Conservation (phyloP, 2,888 invertebrate species). For the Anthophora plumipes region DNA sequence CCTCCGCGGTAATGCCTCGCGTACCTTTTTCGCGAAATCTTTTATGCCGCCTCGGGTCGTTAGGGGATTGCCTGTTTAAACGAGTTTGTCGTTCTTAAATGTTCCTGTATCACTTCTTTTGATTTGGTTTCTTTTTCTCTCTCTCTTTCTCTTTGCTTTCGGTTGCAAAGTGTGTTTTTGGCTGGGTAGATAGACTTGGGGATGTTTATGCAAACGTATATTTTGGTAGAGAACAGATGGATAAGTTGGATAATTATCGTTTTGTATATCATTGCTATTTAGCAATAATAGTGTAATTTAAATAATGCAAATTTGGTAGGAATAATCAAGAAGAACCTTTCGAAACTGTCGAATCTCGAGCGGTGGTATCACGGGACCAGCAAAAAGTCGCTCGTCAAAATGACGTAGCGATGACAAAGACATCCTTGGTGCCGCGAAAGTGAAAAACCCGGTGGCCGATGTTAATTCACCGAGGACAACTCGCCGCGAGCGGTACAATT, state of each 20-base stretch:
- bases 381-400: no score
- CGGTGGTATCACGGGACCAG: no score
- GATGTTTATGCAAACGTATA: no score
- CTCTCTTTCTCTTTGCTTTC: not conserved
- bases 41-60: conserved; percentile 17
- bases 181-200: no score
- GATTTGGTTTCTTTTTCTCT: not conserved
- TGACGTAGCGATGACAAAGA: not conserved
- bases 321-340: no score
- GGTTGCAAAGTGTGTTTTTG: not conserved
- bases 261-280: no score
- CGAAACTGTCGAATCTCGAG: no score
- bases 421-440: not conserved
- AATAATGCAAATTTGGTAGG: no score
- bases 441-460: not conserved
- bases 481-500: conserved; percentile 36
- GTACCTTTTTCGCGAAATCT: conserved; percentile 4
- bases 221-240: no score
- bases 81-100: conserved; percentile 9
- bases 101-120: not conserved
- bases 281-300: no score
- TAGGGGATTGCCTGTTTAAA: conserved; percentile 21
- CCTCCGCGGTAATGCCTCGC: conserved; percentile 17
- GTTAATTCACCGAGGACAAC: conserved; percentile 14
- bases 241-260: no score